Conservation (phyloP, 2,797 vertebrate species). For the Streptopelia turtur region DNA sequence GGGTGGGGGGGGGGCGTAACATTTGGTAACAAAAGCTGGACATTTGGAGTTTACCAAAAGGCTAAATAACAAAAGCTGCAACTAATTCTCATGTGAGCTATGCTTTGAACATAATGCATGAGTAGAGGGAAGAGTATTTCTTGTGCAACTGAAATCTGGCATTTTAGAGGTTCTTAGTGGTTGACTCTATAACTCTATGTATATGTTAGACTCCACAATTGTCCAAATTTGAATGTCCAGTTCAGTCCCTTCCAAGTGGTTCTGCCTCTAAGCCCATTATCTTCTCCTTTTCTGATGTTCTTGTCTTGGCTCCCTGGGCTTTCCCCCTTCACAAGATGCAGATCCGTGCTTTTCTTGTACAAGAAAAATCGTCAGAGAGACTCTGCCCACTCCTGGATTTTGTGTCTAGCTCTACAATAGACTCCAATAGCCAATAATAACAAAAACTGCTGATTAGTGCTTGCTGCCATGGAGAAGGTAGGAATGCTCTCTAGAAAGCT, state of each 20-base stretch:
- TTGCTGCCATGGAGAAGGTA: not conserved
- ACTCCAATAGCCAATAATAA: not conserved
- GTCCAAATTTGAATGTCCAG: not conserved
- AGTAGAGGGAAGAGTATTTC: not conserved
- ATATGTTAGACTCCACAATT: not conserved
- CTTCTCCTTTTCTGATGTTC: not conserved
- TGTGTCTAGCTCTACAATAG: not conserved
- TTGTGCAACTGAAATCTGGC: not conserved
- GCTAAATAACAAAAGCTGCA: not conserved
- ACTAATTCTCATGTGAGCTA: not conserved
- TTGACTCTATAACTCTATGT: not conserved
- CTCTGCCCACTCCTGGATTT: not conserved
- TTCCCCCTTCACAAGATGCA: not conserved
- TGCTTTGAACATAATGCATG: not conserved
- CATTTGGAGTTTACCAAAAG: not conserved
- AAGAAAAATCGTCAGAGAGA: not conserved
- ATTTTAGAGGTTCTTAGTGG: not conserved
- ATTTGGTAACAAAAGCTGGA: not conserved
- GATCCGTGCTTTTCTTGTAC: not conserved
- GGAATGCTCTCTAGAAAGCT: not conserved
- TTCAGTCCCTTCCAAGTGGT: not conserved
- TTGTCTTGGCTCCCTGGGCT: not conserved
- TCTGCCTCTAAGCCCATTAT: not conserved
- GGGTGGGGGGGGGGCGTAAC: not conserved
- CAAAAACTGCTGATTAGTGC: not conserved